Conservation (phyloP, 2,113 vertebrate species). For the Bagarius yarrelli region DNA sequence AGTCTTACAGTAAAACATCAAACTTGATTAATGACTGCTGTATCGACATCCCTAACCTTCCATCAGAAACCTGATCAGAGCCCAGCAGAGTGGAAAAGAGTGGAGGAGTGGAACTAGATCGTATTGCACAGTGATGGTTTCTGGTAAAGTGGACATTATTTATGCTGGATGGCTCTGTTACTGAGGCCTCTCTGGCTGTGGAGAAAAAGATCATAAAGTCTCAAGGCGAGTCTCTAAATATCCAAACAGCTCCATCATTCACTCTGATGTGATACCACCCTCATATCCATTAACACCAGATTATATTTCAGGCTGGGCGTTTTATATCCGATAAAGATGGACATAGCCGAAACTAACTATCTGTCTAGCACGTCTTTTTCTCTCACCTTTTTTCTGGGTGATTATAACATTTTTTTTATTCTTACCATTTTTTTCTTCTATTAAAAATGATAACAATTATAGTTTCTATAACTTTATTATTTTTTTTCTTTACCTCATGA, state of each 20-base stretch:
- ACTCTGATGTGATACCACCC: neutral
- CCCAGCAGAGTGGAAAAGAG: slow-evolving; percentile 7
- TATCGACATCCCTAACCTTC: slow-evolving; percentile 17
- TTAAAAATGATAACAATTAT: neutral
- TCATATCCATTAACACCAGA: slow-evolving; percentile 14
- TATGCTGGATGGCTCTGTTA: slow-evolving; percentile 29
- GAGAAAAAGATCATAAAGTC: slow-evolving; percentile 15
- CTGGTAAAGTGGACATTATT: slow-evolving; percentile 39
- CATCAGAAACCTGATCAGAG: slow-evolving; percentile 22
- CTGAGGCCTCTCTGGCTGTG: slow-evolving; percentile 18
- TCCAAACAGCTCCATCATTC: slow-evolving; percentile 22
- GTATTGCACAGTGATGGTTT: slow-evolving; percentile 28
- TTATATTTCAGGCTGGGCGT: slow-evolving; percentile 7
- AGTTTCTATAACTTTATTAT: neutral
- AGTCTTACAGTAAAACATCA: slow-evolving; percentile 33
- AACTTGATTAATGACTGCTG: slow-evolving; percentile 25
- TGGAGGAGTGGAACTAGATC: slow-evolving; percentile 31
- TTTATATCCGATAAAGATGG: slow-evolving; percentile 11
- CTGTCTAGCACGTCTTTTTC: neutral
- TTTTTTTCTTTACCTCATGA: neutral
- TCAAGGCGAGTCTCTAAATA: slow-evolving; percentile 12
- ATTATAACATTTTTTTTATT: neutral
- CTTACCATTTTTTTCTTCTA: neutral
- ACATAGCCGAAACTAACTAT: neutral
- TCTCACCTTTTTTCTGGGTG: neutral